Evolutionary conservation across 2,888 invertebrate species (phyloP).

Genomic region (Drosophila diplacantha): DNA sequence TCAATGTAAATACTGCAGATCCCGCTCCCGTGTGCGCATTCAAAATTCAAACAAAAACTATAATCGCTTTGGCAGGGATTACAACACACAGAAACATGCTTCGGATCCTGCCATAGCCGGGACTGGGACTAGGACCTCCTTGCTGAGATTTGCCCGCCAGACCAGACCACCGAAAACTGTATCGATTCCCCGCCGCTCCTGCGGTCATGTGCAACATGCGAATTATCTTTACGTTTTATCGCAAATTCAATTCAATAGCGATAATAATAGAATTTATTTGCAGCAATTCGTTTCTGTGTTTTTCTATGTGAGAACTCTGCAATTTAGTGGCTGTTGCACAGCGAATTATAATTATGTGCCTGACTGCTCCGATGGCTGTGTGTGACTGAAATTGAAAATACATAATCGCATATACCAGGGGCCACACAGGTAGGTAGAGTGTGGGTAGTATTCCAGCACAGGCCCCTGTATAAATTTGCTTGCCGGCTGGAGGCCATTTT

Average conservation of each 20-base stretch:
- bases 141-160: conserved; percentile 38
- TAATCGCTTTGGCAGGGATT: conserved; percentile 58
- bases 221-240: conserved; percentile 64
- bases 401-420: conserved; percentile 18
- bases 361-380: conserved; percentile 15
- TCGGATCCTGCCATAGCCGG: conserved; percentile 1
- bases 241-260: conserved; percentile 62
- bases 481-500: conserved; percentile 13
- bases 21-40: conserved; percentile 22
- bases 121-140: conserved; percentile 23
- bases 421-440: background rate
- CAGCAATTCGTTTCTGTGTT: conserved; percentile 61
- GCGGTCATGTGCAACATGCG: conserved; percentile 49
- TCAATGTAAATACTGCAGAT: conserved; percentile 46
- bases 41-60: conserved; percentile 55
- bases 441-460: background rate
- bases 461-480: conserved; percentile 13
- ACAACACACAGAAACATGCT: conserved; percentile 50
- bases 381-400: conserved; percentile 34
- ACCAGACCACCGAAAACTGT: conserved; percentile 21
- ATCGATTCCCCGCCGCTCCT: conserved; percentile 19
- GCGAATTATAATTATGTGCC: conserved; percentile 61
- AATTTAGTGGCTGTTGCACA: conserved; percentile 50
- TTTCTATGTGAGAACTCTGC: conserved; percentile 27
- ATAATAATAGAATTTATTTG: conserved; percentile 69